Percentiles rank a stretch among this genome's conserved stretches.
phyloP scores from a whole-genome alignment of 2,797 vertebrate species.

The Mormyrops attenuatus region DNA sequence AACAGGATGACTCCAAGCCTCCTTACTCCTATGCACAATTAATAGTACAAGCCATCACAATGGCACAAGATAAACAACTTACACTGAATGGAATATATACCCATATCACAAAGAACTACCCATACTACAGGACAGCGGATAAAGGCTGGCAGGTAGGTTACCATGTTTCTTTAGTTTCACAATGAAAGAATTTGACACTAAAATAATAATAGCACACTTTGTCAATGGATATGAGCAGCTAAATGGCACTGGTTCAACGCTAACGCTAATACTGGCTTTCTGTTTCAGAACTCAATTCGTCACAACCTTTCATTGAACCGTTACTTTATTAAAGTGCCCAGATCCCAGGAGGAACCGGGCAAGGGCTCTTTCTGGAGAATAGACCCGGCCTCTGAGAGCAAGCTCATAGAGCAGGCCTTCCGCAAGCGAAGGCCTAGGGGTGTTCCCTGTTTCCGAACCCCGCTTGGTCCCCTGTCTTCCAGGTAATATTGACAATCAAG shows the following conservation, averaged over 20 bases:
- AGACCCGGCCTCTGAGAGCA: conserved; percentile 91
- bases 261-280: background rate
- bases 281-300: conserved; percentile 92
- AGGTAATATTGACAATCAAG: conserved; percentile 61
- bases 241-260: background rate
- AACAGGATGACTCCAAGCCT: conserved; percentile 90
- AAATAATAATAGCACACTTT: background rate
- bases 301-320: conserved; percentile 98
- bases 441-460: conserved; percentile 95
- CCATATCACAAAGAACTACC: conserved; percentile 96
- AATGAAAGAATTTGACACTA: background rate
- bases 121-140: conserved; percentile 94
- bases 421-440: conserved; percentile 94
- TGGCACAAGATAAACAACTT: conserved; percentile 94
- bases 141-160: conserved; percentile 94
- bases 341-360: conserved; percentile 96
- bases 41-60: conserved; percentile 92
- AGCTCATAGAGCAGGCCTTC: conserved; percentile 96
- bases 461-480: conserved; percentile 92
- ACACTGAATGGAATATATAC: conserved; percentile 96
- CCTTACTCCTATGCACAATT: conserved; percentile 96
- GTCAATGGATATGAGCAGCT: background rate
- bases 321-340: conserved; percentile 97
- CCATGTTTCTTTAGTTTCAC: background rate
- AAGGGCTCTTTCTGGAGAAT: conserved; percentile 99